phyloP scores from a whole-genome alignment of 2,113 vertebrate species.

The Anolis carolinensis region DNA sequence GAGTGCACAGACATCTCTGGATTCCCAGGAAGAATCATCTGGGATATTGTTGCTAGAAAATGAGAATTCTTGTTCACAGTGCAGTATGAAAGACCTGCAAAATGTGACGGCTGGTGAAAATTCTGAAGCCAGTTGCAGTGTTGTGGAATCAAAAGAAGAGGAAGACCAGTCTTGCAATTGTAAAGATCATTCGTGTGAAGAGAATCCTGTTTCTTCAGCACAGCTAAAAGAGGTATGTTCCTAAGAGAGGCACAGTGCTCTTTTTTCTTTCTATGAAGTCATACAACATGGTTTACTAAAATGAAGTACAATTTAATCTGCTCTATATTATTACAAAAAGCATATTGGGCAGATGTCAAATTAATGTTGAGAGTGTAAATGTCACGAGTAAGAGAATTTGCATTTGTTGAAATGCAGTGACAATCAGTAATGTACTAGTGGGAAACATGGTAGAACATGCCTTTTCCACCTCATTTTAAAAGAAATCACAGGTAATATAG shows the following conservation, averaged over 20 bases:
- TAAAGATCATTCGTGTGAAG: conserved; percentile 81
- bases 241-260: not conserved
- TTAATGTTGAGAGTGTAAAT: not conserved
- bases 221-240: conserved; percentile 85
- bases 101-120: conserved; percentile 73
- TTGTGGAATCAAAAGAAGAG: conserved; percentile 81
- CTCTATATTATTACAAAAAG: not conserved
- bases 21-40: conserved; percentile 93
- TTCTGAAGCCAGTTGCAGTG: conserved; percentile 79
- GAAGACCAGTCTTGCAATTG: conserved; percentile 81
- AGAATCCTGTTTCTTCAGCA: conserved; percentile 81
- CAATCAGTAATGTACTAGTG: not conserved
- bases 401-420: not conserved
- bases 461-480: not conserved
- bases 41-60: conserved; percentile 80
- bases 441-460: not conserved
- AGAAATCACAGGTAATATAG: not conserved
- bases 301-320: not conserved
- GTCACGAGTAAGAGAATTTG: not conserved
- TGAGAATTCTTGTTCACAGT: conserved; percentile 86
- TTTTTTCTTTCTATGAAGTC: not conserved
- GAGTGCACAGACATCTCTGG: conserved; percentile 97
- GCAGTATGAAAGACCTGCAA: conserved; percentile 79
- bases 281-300: not conserved
- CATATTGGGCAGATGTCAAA: not conserved